Conservation (phyloP, 2,113 vertebrate species). For the Chionis minor region DNA sequence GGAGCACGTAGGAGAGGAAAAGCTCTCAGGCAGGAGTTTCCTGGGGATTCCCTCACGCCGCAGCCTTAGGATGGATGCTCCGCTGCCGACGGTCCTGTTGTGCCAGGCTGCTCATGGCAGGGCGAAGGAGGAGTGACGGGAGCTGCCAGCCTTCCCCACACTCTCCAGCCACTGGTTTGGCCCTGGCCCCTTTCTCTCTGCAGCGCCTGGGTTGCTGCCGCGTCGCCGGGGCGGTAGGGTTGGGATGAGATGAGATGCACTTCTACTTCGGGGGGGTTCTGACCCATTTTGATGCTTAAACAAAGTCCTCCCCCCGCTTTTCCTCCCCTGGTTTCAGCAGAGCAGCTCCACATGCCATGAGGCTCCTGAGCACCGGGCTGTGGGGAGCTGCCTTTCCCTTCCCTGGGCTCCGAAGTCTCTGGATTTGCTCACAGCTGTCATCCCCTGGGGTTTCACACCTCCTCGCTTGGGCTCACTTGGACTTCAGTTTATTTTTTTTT, state of each 20-base stretch:
- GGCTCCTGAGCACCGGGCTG: rapidly evolving
- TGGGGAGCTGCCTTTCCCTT: not conserved
- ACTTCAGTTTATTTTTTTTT: not conserved
- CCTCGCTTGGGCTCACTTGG: not conserved
- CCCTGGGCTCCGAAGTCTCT: not conserved
- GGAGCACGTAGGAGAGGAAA: not conserved
- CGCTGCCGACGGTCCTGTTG: not conserved
- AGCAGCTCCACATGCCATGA: not conserved
- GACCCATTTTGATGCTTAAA: not conserved
- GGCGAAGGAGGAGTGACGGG: not conserved
- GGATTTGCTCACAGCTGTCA: not conserved
- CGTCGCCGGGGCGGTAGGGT: not conserved
- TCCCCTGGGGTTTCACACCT: not conserved
- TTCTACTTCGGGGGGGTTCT: not conserved
- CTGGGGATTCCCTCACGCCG: not conserved
- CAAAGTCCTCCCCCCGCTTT: not conserved
- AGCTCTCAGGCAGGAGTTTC: not conserved
- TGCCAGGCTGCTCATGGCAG: not conserved
- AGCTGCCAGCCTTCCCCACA: not conserved
- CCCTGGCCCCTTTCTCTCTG: not conserved
- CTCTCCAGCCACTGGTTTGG: not conserved
- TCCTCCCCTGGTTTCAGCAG: not conserved
- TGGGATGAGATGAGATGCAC: not conserved
- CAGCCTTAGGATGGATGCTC: not conserved
- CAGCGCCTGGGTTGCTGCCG: not conserved